A percentile compares a stretch with the other conserved stretches of the same genome.
These are phyloP conservation scores for Eupithecia centaureata DNA, from an alignment of 2,888 invertebrate genomes.

Conservation along the genomic window DNA sequence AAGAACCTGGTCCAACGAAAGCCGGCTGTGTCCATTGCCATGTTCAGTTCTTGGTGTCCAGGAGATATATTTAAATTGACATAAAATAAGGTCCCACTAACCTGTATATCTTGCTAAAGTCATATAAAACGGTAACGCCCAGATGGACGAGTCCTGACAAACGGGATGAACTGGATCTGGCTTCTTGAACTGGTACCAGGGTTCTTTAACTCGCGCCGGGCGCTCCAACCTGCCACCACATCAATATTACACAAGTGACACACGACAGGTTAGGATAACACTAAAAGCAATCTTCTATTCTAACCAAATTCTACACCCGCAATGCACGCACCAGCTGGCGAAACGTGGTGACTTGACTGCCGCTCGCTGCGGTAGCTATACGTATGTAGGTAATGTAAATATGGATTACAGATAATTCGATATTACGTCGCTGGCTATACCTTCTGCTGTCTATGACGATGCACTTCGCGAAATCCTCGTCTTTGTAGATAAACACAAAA, in stretches of 20 bases:
- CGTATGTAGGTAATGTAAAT: slow-evolving; percentile 67
- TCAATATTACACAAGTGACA: slow-evolving; percentile 49
- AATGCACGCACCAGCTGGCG: slow-evolving; percentile 81
- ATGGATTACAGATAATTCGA: slow-evolving; percentile 74
- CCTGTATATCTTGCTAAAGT: slow-evolving; percentile 97
- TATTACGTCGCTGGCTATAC: slow-evolving; percentile 69
- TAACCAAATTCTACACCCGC: slow-evolving; percentile 69
- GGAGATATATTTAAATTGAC: background rate
- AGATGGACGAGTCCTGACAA: slow-evolving; percentile 89
- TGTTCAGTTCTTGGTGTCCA: background rate
- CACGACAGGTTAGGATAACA: slow-evolving; percentile 44
- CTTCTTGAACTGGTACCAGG: slow-evolving; percentile 69
- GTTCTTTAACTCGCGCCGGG: slow-evolving; percentile 73
- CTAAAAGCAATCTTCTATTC: slow-evolving; percentile 53
- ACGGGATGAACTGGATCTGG: slow-evolving; percentile 81
- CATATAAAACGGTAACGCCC: slow-evolving; percentile 98
- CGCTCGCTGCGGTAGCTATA: slow-evolving; percentile 56
- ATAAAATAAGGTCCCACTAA: slow-evolving; percentile 75
- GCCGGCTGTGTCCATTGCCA: background rate
- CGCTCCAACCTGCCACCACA: slow-evolving; percentile 75
- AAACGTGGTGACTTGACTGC: slow-evolving; percentile 83
- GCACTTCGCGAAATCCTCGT: slow-evolving; percentile 66
- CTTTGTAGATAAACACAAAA: slow-evolving; percentile 56
- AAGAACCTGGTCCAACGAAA: background rate
- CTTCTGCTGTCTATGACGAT: slow-evolving; percentile 78